These are phyloP conservation scores for Pomacea canaliculata DNA, from an alignment of 2,888 invertebrate species.

Conservation along the genomic window DNA sequence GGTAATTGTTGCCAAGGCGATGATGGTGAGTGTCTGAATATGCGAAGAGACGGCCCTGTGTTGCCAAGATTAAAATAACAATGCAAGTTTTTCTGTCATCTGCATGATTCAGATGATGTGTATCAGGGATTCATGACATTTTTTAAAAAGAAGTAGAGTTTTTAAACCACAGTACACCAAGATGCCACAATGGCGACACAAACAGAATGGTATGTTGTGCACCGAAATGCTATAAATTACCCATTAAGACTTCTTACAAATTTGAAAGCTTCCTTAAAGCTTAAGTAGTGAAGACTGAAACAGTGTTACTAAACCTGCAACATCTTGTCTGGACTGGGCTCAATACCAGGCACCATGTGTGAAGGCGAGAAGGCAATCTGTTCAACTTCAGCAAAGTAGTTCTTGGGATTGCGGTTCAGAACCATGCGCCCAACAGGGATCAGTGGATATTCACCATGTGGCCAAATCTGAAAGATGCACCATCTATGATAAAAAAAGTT, in stretches of 20 bases:
- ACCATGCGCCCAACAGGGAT: conserved; percentile 89
- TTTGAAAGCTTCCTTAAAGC: too few species aligned
- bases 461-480: conserved; percentile 78
- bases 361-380: conserved; percentile 92
- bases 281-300: too few species aligned
- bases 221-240: too few species aligned
- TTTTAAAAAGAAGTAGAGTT: too few species aligned
- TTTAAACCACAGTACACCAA: too few species aligned
- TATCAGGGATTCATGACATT: too few species aligned
- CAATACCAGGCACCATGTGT: conserved; percentile 91
- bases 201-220: too few species aligned
- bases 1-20: conserved; percentile 87
- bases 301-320: conserved; percentile 72
- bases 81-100: too few species aligned
- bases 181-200: too few species aligned
- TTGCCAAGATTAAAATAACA: neutral
- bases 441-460: conserved; percentile 87
- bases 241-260: too few species aligned
- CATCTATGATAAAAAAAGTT: too few species aligned
- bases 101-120: too few species aligned
- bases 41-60: conserved; percentile 71
- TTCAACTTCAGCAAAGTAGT: conserved; percentile 95
- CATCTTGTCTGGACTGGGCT: conserved; percentile 94
- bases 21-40: conserved; percentile 92
- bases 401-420: conserved; percentile 88